A percentile compares a stretch with the other conserved stretches of the same genome.
phyloP scores from a whole-genome alignment of 2,888 invertebrate genomes.

The Byasa hedistus region DNA sequence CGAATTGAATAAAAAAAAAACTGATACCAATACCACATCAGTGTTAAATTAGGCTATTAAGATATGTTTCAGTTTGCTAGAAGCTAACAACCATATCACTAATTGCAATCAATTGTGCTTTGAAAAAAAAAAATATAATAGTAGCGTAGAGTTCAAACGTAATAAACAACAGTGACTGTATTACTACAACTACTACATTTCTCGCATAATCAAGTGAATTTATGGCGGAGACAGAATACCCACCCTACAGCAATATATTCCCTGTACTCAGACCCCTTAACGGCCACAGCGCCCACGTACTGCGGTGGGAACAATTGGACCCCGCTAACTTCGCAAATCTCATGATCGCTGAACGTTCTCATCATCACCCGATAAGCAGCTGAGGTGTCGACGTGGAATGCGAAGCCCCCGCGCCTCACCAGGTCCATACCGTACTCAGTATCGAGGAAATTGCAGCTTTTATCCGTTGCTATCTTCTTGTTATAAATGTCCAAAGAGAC shows the following conservation, averaged over 20 bases:
- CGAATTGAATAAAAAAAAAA: too few relatives aligned
- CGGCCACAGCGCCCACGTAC: conserved; percentile 76
- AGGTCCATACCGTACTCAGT: conserved; percentile 78
- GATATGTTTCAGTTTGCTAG: too few relatives aligned
- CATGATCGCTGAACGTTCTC: conserved; percentile 81
- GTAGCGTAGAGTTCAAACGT: too few relatives aligned
- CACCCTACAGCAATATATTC: conserved; percentile 83
- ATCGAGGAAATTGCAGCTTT: conserved; percentile 69
- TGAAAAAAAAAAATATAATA: too few relatives aligned
- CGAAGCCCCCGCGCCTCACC: conserved; percentile 83
- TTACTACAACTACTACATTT: too few relatives aligned
- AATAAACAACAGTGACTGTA: too few relatives aligned
- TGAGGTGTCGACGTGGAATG: conserved; percentile 84
- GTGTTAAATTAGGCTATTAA: too few relatives aligned
- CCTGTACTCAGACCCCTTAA: conserved; percentile 81
- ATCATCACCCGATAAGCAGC: conserved; percentile 84
- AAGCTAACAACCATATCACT: too few relatives aligned
- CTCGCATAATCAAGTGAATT: too few relatives aligned
- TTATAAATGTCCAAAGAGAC: conserved; percentile 79
- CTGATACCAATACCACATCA: too few relatives aligned
- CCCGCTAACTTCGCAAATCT: conserved; percentile 84
- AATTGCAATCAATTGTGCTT: too few relatives aligned
- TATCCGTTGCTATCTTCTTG: conserved; percentile 72
- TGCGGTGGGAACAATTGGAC: conserved; percentile 82
- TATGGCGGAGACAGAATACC: conserved; percentile 37